phyloP scores from a whole-genome alignment of 2,888 invertebrate genomes.

The Chrysolina oricalcia region DNA sequence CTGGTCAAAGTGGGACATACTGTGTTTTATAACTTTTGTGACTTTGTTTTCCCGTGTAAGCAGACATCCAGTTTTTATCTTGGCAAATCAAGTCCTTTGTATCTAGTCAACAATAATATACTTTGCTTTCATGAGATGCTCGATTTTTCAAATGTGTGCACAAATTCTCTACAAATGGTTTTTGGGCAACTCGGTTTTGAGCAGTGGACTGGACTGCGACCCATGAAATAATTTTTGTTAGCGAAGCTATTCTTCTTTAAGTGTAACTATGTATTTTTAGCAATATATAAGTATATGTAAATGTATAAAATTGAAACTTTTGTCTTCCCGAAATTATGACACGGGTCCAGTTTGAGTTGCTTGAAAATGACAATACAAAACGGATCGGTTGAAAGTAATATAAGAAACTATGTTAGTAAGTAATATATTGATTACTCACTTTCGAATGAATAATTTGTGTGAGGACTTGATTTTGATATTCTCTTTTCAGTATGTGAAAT shows the following conservation, averaged over 20 bases:
- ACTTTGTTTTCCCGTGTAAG: background rate
- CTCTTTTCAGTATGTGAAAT: conserved; percentile 16
- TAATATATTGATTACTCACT: conserved; percentile 45
- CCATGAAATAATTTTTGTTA: conserved; percentile 57
- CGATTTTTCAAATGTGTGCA: conserved; percentile 51
- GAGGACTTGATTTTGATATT: background rate
- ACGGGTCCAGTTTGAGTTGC: conserved; percentile 58
- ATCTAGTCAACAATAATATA: background rate
- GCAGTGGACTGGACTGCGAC: conserved; percentile 56
- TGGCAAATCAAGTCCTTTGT: background rate
- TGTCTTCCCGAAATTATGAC: conserved; percentile 59
- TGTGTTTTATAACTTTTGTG: background rate
- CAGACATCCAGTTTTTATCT: background rate
- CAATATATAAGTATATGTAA: conserved; percentile 49
- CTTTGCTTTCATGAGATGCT: conserved; percentile 29
- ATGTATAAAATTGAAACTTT: conserved; percentile 46
- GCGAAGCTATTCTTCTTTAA: conserved; percentile 51
- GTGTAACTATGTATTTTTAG: conserved; percentile 56
- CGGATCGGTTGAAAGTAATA: conserved; percentile 54
- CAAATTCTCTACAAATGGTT: conserved; percentile 52
- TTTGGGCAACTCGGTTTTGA: conserved; percentile 51
- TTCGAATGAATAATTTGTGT: conserved; percentile 47
- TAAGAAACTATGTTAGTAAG: conserved; percentile 49
- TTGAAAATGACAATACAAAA: conserved; percentile 60
- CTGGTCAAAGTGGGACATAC: no score